These are phyloP conservation scores for Galeruca laticollis DNA, from an alignment of 2,888 invertebrate species.

Conservation along the genomic window DNA sequence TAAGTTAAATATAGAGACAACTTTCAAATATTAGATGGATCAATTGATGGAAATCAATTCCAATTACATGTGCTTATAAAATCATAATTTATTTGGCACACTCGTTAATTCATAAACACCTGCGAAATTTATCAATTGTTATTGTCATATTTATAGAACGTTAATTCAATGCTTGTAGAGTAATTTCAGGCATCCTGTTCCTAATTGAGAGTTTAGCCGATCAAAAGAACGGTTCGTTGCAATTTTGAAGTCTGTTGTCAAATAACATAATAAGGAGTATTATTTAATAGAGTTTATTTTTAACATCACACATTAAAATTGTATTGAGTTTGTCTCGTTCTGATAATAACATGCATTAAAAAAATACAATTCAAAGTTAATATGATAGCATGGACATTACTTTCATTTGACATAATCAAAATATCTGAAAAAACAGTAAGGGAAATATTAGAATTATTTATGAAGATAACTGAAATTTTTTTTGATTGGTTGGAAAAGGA, in stretches of 20 bases:
- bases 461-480: too few relatives aligned
- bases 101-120: too few relatives aligned
- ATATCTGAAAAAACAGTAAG: not conserved
- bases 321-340: not conserved
- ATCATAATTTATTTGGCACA: too few relatives aligned
- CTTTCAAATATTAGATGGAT: too few relatives aligned
- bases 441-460: too few relatives aligned
- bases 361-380: not conserved
- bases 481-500: too few relatives aligned
- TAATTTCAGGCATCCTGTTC: not conserved
- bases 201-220: not conserved
- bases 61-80: too few relatives aligned
- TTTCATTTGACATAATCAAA: not conserved
- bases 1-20: too few relatives aligned
- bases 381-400: not conserved
- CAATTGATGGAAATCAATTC: too few relatives aligned
- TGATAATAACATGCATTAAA: not conserved
- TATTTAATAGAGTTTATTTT: slow-evolving; percentile 7
- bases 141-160: not conserved
- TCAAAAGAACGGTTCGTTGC: not conserved
- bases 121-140: too few relatives aligned
- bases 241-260: slow-evolving; percentile 11
- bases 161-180: not conserved
- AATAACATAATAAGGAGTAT: slow-evolving; percentile 8
- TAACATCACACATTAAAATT: not conserved